Percentiles rank a stretch among this genome's conserved stretches.
Evolutionary conservation across 2,113 vertebrate genomes (phyloP).

Genomic region (Hemiprocne comata): DNA sequence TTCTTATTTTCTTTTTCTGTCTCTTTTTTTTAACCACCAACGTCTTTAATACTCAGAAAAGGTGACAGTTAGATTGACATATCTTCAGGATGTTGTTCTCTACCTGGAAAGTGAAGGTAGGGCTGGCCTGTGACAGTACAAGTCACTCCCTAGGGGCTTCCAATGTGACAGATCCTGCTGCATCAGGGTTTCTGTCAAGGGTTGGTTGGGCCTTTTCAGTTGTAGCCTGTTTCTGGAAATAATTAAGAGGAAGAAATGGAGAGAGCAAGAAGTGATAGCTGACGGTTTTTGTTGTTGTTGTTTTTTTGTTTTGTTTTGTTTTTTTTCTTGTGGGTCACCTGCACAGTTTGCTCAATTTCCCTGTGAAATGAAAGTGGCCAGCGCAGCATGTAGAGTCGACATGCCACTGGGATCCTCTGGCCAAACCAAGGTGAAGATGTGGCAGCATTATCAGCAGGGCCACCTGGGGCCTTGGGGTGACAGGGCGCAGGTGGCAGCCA

Average conservation of each 20-base stretch:
- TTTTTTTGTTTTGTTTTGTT: not conserved
- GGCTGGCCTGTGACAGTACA: not conserved
- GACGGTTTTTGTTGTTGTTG: not conserved
- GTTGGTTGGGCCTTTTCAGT: not conserved
- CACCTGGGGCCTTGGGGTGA: not conserved
- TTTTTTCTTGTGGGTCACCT: not conserved
- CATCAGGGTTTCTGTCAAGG: not conserved
- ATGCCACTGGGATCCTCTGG: not conserved
- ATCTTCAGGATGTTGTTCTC: not conserved
- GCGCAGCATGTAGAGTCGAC: fast-evolving
- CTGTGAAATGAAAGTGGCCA: not conserved
- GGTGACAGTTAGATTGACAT: not conserved
- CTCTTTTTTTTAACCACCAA: not conserved
- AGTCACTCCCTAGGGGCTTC: not conserved
- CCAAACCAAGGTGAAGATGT: not conserved
- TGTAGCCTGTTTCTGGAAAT: not conserved
- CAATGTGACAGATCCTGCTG: not conserved
- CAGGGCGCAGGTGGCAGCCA: not conserved
- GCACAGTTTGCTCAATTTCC: not conserved
- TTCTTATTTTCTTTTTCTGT: fast-evolving
- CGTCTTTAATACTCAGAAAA: not conserved
- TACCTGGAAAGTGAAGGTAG: not conserved
- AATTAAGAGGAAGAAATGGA: not conserved
- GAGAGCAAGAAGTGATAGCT: not conserved
- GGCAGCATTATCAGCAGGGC: not conserved